Percentiles rank a stretch among this genome's conserved stretches.
Conservation (phyloP, 2,888 invertebrate genomes). For the Perdita meconis region DNA sequence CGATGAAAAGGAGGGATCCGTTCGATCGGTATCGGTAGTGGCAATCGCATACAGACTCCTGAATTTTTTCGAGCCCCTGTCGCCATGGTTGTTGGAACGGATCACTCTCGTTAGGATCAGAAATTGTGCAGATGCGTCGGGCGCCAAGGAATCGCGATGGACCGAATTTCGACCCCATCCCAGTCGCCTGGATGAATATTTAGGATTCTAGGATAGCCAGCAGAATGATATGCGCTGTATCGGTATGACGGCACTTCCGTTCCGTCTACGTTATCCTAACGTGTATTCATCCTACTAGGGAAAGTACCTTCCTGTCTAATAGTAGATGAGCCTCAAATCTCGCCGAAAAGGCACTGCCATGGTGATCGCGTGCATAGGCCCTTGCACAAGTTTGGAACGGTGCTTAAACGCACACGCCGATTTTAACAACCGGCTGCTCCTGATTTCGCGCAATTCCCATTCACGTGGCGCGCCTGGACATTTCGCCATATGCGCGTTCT, state of each 20-base stretch:
- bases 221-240: not conserved
- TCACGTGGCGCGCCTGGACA: conserved; percentile 67
- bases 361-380: conserved; percentile 25
- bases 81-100: not conserved
- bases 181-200: conserved; percentile 51
- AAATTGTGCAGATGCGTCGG: conserved; percentile 43
- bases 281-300: not conserved
- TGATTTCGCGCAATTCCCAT: conserved; percentile 78
- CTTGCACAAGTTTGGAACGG: conserved; percentile 48
- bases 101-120: conserved; percentile 3
- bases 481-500: conserved; percentile 12
- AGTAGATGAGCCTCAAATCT: not conserved
- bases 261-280: not conserved
- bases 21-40: not conserved
- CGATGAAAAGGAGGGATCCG: not conserved
- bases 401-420: conserved; percentile 71
- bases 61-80: not conserved
- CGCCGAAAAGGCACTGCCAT: not conserved
- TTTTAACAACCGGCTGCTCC: conserved; percentile 67
- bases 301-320: not conserved
- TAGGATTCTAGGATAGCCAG: conserved; percentile 58
- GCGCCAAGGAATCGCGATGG: conserved; percentile 50
- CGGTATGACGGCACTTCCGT: conserved; percentile 11
- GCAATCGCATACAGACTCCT: not conserved
- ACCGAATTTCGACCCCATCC: conserved; percentile 42